Evolutionary conservation across 2,797 vertebrate genomes (phyloP).

Genomic region (Diceros bicornis): DNA sequence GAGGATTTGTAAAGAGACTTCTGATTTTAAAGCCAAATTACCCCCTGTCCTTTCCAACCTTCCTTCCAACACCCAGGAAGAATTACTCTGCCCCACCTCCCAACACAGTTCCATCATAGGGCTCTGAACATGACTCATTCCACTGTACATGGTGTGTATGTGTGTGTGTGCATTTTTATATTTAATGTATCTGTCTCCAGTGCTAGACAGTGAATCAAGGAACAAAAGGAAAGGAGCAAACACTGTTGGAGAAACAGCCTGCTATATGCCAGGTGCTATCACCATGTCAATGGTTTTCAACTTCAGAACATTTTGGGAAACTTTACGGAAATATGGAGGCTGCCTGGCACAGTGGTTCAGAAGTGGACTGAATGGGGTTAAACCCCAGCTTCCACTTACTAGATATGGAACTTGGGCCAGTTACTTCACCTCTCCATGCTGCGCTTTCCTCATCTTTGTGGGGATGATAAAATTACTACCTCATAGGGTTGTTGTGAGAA

Average conservation of each 20-base stretch:
- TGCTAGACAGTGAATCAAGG: not conserved
- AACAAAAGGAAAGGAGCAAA: not conserved
- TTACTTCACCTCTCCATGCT: not conserved
- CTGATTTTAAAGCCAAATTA: not conserved
- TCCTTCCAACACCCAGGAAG: not conserved
- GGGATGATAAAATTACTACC: not conserved
- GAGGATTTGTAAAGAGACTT: not conserved
- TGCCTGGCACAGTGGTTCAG: not conserved
- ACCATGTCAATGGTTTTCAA: not conserved
- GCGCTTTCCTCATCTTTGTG: not conserved
- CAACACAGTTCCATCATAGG: accelerated
- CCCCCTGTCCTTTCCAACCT: not conserved
- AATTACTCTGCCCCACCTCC: not conserved
- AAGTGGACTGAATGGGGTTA: not conserved
- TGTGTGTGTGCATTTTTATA: too few relatives aligned
- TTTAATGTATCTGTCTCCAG: not conserved
- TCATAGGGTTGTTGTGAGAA: not conserved
- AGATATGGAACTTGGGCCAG: not conserved
- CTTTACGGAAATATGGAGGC: not conserved
- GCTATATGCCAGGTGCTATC: not conserved
- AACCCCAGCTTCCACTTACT: not conserved
- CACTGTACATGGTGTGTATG: accelerated
- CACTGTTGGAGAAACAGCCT: not conserved
- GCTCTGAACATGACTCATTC: not conserved
- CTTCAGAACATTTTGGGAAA: not conserved